Evolutionary conservation across 2,113 vertebrate genomes (phyloP), one percentile per base, ranked within the genome.

Genomic region (Struthidea cinerea): DNA sequence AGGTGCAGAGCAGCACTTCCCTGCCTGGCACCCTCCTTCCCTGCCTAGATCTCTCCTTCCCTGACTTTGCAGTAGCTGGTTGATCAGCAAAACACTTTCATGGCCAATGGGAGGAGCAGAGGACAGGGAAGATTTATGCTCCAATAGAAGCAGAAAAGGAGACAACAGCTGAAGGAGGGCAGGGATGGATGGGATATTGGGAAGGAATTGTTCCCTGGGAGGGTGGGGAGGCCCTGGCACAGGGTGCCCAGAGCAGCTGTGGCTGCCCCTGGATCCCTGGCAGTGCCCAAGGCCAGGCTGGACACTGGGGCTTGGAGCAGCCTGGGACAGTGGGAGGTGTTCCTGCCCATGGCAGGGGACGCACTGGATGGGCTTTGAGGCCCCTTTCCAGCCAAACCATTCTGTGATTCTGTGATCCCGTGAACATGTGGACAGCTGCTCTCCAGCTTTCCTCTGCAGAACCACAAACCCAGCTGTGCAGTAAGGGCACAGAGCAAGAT

Each of bases 341-440:
- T 57, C 32, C 49, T 80, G 57, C 28, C 44, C 37, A 32, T 18
- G 84, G 46, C 73, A 44, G 33, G 26, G 32, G 7, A 26, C 9
- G 35, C 0, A 35, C 3, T 4, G 8, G 44, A 30, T 39, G 33
- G 8, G 8, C 0, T 67, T n/a, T 67, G 1, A 44, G 14, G 22
- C 5, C 35, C 10, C 6, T 73, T 42, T 32, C 37, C 3, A 42
- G 3, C 50, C 37, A 57, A 44, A 11, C 13, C 16, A 50, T 67
- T 33, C 44, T 46, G 23, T 28, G 33, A 17, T 28, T 44, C 23
- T 37, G 17, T 14, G 7, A 81, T 44, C 23, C 52, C 39, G 7
- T 46, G 20, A 53, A 67, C 16, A 10, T 21, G 28, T n/a, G n/a
- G 44, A 52, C 16, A 68, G 46, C n/a, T n/a, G 33, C 28, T 75